Evolutionary conservation across 2,113 vertebrate genomes (phyloP).

Genomic region (Tamias sibiricus): DNA sequence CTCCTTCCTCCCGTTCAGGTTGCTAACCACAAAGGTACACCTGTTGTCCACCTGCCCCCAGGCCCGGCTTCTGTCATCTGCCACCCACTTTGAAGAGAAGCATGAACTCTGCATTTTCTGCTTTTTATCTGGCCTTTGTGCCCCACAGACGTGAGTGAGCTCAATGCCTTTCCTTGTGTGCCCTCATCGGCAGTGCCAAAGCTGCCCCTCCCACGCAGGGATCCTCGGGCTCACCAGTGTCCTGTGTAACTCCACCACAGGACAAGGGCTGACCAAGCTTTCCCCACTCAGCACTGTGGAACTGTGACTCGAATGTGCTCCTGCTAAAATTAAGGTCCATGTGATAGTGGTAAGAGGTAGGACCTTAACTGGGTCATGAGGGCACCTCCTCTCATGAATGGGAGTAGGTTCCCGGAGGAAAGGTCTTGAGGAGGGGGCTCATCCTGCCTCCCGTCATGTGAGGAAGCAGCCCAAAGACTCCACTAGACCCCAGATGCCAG

Average conservation of each 20-base stretch:
- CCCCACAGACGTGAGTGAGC: neutral
- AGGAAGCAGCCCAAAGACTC: neutral
- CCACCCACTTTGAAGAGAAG: neutral
- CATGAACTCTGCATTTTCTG: neutral
- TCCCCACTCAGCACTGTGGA: neutral
- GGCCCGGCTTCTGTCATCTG: neutral
- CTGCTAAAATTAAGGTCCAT: neutral
- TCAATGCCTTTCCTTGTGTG: neutral
- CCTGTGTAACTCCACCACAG: neutral
- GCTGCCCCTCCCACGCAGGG: neutral
- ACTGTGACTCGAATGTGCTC: too few relatives aligned
- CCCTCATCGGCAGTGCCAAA: neutral
- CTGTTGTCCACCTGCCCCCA: neutral
- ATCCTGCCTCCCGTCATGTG: neutral
- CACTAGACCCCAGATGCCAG: too few relatives aligned
- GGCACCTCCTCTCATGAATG: neutral
- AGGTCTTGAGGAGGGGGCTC: neutral
- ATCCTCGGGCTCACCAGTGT: neutral
- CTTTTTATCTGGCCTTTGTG: neutral
- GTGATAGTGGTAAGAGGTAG: neutral
- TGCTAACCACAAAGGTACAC: neutral
- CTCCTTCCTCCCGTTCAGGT: too few relatives aligned
- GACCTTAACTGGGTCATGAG: accelerated
- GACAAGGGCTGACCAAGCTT: neutral
- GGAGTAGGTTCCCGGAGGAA: too few relatives aligned